Conservation (phyloP, 2,797 vertebrate species). For the Rallus crepitans region DNA sequence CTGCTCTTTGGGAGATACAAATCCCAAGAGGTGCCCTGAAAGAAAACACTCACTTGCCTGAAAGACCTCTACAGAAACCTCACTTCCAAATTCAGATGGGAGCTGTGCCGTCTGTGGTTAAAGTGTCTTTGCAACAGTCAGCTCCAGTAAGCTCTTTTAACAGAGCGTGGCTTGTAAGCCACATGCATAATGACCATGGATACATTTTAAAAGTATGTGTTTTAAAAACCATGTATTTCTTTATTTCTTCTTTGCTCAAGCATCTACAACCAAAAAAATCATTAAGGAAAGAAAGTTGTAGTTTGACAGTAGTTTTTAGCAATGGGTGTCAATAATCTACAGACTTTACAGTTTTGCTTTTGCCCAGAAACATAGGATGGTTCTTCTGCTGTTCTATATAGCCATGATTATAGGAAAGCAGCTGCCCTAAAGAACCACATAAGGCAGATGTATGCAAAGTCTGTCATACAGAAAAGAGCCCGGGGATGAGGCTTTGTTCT, state of each 20-base stretch:
- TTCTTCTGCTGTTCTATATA: background rate
- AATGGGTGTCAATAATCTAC: background rate
- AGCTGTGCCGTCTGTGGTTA: background rate
- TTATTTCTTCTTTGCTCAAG: background rate
- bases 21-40: constrained; percentile 19
- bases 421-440: background rate
- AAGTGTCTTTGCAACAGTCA: background rate
- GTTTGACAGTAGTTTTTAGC: background rate
- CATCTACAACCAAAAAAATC: background rate
- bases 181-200: fast-evolving
- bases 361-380: background rate
- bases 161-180: background rate
- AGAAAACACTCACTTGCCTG: constrained; percentile 41
- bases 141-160: background rate
- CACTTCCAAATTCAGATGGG: background rate
- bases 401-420: background rate
- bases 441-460: too few species aligned
- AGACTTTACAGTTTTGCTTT: background rate
- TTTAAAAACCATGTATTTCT: background rate
- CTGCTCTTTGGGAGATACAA: background rate
- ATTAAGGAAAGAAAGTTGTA: background rate
- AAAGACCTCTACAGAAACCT: constrained; percentile 45
- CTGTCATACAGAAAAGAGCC: background rate
- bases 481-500: background rate
- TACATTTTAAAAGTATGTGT: background rate